Percentiles rank a stretch among this genome's conserved stretches.
Evolutionary conservation across 2,113 vertebrate genomes (phyloP).

Genomic region (Phalacrocorax carbo): DNA sequence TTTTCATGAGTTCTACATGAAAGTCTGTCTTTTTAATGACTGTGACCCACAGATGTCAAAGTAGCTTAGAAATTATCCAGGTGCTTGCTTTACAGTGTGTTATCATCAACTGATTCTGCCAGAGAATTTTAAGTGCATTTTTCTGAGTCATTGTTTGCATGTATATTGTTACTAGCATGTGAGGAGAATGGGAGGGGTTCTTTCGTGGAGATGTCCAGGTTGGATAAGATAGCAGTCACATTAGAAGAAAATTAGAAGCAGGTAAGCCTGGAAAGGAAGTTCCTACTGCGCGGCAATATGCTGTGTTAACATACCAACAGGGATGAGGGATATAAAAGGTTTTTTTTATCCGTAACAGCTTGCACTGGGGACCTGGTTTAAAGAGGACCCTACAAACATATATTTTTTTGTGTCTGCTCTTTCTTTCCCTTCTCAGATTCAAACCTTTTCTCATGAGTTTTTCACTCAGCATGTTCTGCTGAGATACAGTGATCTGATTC

Average conservation of each 20-base stretch:
- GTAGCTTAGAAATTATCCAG: neutral
- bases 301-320: neutral
- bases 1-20: neutral
- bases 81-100: neutral
- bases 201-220: neutral
- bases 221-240: neutral
- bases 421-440: neutral
- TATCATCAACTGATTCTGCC: neutral
- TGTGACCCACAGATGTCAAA: neutral
- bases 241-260: neutral
- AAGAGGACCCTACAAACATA: neutral
- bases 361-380: neutral
- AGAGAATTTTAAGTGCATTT: neutral
- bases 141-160: neutral
- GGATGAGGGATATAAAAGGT: fast-evolving
- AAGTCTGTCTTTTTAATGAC: neutral
- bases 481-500: neutral
- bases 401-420: neutral
- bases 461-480: neutral
- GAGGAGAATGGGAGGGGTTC: neutral
- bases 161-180: neutral
- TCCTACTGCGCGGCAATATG: fast-evolving
- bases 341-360: neutral
- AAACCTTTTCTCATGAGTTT: neutral
- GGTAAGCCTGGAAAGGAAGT: neutral